Evolutionary conservation across 1,140 invertebrate species (phyloP), one percentile per base, ranked within the genome.

Genomic region (Mizuhopecten yessoensis): DNA sequence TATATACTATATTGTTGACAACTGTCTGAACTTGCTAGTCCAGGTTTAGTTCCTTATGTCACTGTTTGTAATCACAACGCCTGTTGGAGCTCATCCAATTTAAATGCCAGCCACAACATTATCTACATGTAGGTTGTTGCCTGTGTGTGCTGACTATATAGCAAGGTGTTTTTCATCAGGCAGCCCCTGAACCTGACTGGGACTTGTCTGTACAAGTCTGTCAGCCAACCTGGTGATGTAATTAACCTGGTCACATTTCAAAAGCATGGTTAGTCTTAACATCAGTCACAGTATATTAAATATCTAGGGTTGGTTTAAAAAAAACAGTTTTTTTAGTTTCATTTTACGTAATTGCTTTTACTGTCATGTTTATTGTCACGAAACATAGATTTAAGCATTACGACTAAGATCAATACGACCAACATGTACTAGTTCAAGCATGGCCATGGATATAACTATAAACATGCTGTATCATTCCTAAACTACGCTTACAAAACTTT

Each of bases 21-120:
- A 75, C 23, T 75, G 57, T 75, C 57, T 75, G n/a, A 75, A 75
- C 57, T 75, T 75, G 57, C 57, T 75, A 29, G 57, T 9, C 57
- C 57, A 75, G 23, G 57, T 75, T 75, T 75, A 75, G 57, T 75
- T 75, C 57, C 57, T 75, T 75, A 75, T 75, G 57, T 75, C 57
- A 75, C 57, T 75, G n/a, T 75, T 1, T 17, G 57, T 75, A 75
- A 75, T 75, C n/a, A n/a, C 5, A 75, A 20, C 9, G 23, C 57
- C n/a, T 75, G 57, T 75, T 75, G 57, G 57, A 75, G 57, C 57
- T 75, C 57, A 75, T 75, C 57, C 57, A 75, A 75, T 75, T 75
- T 75, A 75, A 75, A 75, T 75, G 57, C 57, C n/a, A 75, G 57
- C 57, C 57, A 75, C 57, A 75, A 75, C 29, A 75, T 75, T 75